These are phyloP conservation scores for Propithecus perrieri DNA, from an alignment of 2,797 vertebrate genomes.

Conservation along the genomic window DNA sequence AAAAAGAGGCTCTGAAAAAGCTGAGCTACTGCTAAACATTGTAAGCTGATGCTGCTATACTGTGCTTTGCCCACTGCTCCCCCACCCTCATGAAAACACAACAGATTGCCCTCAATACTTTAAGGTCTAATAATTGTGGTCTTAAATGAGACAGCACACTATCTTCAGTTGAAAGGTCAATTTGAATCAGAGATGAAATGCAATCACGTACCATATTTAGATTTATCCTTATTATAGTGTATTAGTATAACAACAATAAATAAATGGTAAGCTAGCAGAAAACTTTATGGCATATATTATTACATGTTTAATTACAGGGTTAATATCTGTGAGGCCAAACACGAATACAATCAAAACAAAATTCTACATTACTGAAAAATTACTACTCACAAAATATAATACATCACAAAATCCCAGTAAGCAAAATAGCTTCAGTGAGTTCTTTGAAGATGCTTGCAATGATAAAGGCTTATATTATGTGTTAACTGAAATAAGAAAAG, in stretches of 20 bases:
- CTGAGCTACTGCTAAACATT: constrained; percentile 75
- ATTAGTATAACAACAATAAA: constrained; percentile 39
- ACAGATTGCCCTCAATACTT: background rate
- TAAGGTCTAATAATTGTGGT: background rate
- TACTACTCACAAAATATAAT: background rate
- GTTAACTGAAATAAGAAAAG: background rate
- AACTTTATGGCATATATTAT: constrained; percentile 11
- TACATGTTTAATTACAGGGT: constrained; percentile 11
- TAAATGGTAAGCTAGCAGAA: constrained; percentile 25
- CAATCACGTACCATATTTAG: background rate
- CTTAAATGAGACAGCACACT: background rate
- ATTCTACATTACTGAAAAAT: constrained; percentile 3
- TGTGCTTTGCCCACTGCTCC: background rate
- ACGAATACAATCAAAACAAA: constrained; percentile 24
- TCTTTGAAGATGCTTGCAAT: background rate
- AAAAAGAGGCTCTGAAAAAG: constrained; percentile 76
- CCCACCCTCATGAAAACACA: background rate
- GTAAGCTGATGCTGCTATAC: constrained; percentile 67
- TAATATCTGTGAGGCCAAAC: constrained; percentile 47
- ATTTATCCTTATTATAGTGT: constrained; percentile 42
- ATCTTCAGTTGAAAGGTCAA: constrained; percentile 48
- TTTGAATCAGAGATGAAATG: constrained; percentile 46
- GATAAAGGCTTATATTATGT: background rate
- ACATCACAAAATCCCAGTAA: background rate
- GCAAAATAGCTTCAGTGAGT: background rate